Evolutionary conservation across 2,888 invertebrate species (phyloP).

Genomic region (Rotaria macrura): DNA sequence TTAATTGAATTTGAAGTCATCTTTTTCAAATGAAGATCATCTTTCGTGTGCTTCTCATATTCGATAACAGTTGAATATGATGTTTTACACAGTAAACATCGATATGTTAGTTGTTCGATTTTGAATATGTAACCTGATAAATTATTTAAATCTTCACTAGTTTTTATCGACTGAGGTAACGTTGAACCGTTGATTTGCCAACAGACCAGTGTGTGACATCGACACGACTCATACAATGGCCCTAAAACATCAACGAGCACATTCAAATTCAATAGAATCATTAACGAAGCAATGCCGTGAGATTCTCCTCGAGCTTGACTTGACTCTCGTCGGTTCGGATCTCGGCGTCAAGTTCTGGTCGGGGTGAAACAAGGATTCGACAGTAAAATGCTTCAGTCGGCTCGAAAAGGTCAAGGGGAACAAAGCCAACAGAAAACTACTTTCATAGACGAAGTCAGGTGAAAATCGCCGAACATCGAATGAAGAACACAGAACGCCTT

Average conservation of each 20-base stretch:
- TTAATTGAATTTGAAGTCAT: background rate
- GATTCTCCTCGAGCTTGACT: too few species aligned
- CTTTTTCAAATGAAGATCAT: background rate
- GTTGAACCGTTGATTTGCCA: background rate
- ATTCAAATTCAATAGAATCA: too few species aligned
- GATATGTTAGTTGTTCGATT: background rate
- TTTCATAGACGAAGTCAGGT: too few species aligned
- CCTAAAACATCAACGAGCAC: background rate
- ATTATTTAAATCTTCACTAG: background rate
- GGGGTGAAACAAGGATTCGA: too few species aligned
- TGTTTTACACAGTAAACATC: background rate
- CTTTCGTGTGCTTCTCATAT: background rate
- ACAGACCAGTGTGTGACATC: constrained; percentile 15
- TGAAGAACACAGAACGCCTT: too few species aligned
- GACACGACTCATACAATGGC: constrained; percentile 14
- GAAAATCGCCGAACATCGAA: too few species aligned
- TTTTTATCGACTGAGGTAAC: background rate
- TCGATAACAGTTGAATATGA: background rate
- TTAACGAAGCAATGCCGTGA: too few species aligned
- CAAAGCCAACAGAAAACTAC: too few species aligned
- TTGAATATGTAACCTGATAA: background rate
- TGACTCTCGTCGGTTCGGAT: too few species aligned
- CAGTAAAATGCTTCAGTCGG: too few species aligned
- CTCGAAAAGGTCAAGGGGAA: too few species aligned
- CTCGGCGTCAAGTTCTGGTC: too few species aligned